Evolutionary conservation across 1,140 invertebrate species (phyloP), one percentile per base, ranked within the genome.

Genomic region (Drosophila teissieri): DNA sequence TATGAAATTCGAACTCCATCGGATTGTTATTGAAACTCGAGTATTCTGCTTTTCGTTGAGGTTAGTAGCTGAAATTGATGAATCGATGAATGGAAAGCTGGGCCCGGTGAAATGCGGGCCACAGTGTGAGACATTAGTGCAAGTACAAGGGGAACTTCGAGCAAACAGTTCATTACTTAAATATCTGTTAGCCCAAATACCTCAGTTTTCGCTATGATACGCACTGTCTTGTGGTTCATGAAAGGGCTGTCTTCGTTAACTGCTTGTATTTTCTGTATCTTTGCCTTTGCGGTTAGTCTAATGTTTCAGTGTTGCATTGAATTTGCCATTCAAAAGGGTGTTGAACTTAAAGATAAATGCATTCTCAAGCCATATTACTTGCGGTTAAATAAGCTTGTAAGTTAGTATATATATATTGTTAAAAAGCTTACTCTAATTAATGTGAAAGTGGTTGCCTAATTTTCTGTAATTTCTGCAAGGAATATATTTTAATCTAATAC

Each of bases 1-100:
- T 83, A 83, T 83, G 80, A 83, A 83, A 83, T 75, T 45, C 56
- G 80, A 82, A 67, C 70, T 68, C 34, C 40, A 70, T 70, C 8
- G 65, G 19, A 6, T 49, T 56, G 68, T 40, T 70, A 68, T 70
- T 72, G 68, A 72, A 72, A 57, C 44, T 70, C 64, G 64, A 70
- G 64, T 70, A 42, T 70, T 70, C 36, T 48, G 49, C 34, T 14
- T 31, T 55, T 15, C 11, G n/a, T 7, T 8, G 49, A 69, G 51
- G 63, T 54, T 49, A 55, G 61, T 58, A 37, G 73, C 24, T 54
- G 42, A 11, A 0, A 14, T 48, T 70, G 64, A 70, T 70, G 67
- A 0, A 14, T 48, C 57, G 64, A 70, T 70, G 67, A 27, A 70
- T 70, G 68, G 49, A 63, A 63, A 44, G 24, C 40, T 8, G 1